Evolutionary conservation across 2,113 vertebrate species (phyloP).

Genomic region (Cebus imitator): DNA sequence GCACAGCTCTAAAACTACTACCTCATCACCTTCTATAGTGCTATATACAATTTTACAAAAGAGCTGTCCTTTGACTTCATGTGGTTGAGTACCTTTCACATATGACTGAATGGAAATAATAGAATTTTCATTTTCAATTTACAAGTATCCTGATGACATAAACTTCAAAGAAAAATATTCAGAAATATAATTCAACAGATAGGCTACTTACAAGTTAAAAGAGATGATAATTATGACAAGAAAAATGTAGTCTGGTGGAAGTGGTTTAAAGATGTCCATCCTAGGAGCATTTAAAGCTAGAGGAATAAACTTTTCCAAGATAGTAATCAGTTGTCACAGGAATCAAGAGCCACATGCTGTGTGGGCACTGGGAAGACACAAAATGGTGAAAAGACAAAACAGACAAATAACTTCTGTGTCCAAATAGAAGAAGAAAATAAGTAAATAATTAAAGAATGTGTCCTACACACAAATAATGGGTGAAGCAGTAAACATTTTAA

Average conservation of each 20-base stretch:
- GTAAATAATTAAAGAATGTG: background rate
- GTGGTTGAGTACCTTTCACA: background rate
- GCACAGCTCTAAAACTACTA: background rate
- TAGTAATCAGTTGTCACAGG: background rate
- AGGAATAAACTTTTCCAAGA: fast-evolving
- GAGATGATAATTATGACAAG: background rate
- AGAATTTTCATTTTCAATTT: background rate
- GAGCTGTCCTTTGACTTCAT: fast-evolving
- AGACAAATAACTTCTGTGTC: background rate
- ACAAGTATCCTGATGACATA: background rate
- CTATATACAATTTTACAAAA: background rate
- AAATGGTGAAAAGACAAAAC: background rate
- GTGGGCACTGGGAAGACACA: background rate
- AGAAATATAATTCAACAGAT: background rate
- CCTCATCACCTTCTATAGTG: background rate
- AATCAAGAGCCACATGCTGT: background rate
- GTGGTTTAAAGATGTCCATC: background rate
- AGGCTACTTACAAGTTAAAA: background rate
- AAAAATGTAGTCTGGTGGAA: background rate
- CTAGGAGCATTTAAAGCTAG: background rate
- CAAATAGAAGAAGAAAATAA: background rate
- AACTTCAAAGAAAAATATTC: background rate
- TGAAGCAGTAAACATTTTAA: background rate
- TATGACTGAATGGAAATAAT: background rate
- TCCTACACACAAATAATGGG: too few species aligned